phyloP scores from a whole-genome alignment of 2,888 invertebrate species.

The Xylophagus ater region DNA sequence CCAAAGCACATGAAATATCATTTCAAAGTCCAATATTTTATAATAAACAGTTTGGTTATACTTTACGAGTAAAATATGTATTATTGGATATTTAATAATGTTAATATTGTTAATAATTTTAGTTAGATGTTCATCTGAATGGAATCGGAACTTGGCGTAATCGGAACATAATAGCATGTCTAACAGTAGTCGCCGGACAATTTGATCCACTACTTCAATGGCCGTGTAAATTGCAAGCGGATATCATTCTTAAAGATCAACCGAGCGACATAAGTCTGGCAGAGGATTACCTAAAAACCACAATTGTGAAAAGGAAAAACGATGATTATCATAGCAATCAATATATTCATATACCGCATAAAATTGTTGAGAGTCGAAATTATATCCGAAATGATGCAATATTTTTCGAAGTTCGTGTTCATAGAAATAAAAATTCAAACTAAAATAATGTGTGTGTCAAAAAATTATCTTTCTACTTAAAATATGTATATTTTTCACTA shows the following conservation, averaged over 20 bases:
- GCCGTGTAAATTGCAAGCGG: conserved; percentile 59
- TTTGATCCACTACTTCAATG: conserved; percentile 60
- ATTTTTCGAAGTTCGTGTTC: conserved; percentile 33
- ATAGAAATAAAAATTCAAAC: conserved; percentile 14
- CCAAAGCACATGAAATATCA: conserved; percentile 51
- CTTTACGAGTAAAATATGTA: conserved; percentile 46
- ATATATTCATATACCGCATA: conserved; percentile 37
- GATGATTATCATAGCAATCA: conserved; percentile 37
- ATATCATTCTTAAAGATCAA: conserved; percentile 55
- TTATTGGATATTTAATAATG: no score
- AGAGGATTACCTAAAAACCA: conserved; percentile 52
- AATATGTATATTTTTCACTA: no score
- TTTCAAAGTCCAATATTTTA: conserved; percentile 58
- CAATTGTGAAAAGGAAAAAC: conserved; percentile 44
- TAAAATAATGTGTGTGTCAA: no score
- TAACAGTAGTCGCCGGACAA: conserved; percentile 56
- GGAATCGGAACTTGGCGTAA: conserved; percentile 69
- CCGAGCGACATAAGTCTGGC: conserved; percentile 43
- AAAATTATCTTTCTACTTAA: no score
- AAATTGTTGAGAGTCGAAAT: conserved; percentile 29
- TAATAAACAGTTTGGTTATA: conserved; percentile 62
- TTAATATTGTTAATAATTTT: conserved; percentile 16
- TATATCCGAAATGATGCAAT: conserved; percentile 35
- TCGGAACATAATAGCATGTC: conserved; percentile 56
- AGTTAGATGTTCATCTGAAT: conserved; percentile 59